These are phyloP conservation scores for Brachyopa scutellaris DNA, from an alignment of 2,888 invertebrate species.

Conservation along the genomic window DNA sequence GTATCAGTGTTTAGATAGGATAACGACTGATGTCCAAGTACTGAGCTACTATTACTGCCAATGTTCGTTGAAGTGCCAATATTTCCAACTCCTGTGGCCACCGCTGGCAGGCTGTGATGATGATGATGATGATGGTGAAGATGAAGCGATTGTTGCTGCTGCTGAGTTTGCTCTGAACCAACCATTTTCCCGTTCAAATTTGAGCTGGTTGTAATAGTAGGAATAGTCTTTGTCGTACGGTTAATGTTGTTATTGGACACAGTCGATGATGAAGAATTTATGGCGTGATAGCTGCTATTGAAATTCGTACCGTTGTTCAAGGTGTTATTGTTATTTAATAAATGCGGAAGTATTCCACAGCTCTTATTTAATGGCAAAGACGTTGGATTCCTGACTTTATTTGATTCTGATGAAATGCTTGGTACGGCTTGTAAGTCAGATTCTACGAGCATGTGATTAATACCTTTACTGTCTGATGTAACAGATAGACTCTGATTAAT, in stretches of 20 bases:
- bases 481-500: conserved; percentile 27
- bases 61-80: conserved; percentile 33
- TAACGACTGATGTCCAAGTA: conserved; percentile 44
- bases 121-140: conserved; percentile 53
- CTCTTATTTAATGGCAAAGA: conserved; percentile 14
- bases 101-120: conserved; percentile 57
- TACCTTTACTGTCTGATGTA: conserved; percentile 12
- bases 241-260: conserved; percentile 56
- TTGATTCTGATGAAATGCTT: conserved; percentile 19
- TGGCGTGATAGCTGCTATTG: conserved; percentile 14
- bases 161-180: conserved; percentile 44
- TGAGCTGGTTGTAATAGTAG: conserved; percentile 1
- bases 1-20: conserved; percentile 42
- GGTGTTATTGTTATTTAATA: conserved; percentile 59
- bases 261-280: conserved; percentile 24
- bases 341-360: conserved; percentile 44
- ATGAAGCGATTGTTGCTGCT: conserved; percentile 58
- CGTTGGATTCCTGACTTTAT: conserved; percentile 2
- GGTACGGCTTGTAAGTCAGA: conserved; percentile 2
- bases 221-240: conserved; percentile 36
- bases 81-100: conserved; percentile 18
- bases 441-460: conserved; percentile 16
- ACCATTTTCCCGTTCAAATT: conserved; percentile 55
- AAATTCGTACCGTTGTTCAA: conserved; percentile 41
- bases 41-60: conserved; percentile 34